Base-by-base conservation (phyloP, 2,113 vertebrate genomes). In the Paralichthys olivaceus region DNA sequence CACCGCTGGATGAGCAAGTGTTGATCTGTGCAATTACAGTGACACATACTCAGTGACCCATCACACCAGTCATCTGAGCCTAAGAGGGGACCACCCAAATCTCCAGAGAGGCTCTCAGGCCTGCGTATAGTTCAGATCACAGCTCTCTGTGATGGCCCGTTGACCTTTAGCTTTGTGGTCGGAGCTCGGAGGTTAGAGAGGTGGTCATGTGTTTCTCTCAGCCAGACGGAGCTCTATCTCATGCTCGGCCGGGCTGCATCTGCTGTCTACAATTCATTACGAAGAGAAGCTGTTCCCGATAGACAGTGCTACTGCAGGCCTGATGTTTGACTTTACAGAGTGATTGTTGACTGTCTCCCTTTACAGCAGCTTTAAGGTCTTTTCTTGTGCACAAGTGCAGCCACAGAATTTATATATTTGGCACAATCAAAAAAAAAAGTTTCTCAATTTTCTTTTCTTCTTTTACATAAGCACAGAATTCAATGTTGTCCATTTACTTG, bases 21-120 rank as follows among this genome's bases (percentile, higher is more conserved):
- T 90, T 90, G 91, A 91, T 91, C 90, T 91, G 83, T 87, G 89
- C 88, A 90, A 92, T 92, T 91, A 90, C 82, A 88, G 83, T 77
- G 87, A 90, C 88, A 81, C 85, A 83, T 68, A 88, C 5, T 86
- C 89, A 88, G 78, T 89, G 90, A 92, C 89, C 90, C 86, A 83
- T 80, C 69, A 43, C 80, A 69, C 37, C 69, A 72, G 59, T 77
- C 80, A 79, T 77, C 83, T 77, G 69, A 85, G 81, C 70, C 55
- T 29, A 59, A 75, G 60, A 74, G 15, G 63, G 45, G 90, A 90
- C 90, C 90, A 92, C 91, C 91, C 91, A 85, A 56, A 80, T 66
- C 85, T 87, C 79, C 77, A 67, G 75, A 83, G 81, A 82, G 77
- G 76, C 82, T 89, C 89, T 87, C 82, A 85, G 84, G 85, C 79